A percentile compares a stretch with the other conserved stretches of the same genome.
phyloP scores from a whole-genome alignment of 2,888 invertebrate species.

The Synergus gifuensis region DNA sequence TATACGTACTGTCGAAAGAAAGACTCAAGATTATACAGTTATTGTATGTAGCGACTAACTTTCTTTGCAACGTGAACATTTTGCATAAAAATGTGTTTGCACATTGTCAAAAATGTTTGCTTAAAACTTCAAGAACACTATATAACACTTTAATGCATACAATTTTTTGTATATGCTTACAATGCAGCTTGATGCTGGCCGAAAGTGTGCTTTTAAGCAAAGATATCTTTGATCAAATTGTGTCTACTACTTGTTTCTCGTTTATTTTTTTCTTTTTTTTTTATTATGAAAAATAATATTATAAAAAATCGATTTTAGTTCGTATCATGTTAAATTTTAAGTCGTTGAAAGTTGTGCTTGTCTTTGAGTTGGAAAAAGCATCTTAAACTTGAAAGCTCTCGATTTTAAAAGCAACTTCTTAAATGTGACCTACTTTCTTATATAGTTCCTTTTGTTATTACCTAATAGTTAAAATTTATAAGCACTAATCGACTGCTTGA shows the following conservation, averaged over 20 bases:
- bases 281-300: no score
- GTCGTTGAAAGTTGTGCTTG: no score
- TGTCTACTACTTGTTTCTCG: neutral
- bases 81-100: constrained; percentile 35
- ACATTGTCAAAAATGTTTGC: constrained; percentile 32
- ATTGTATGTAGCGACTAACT: constrained; percentile 8
- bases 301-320: no score
- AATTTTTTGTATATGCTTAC: neutral
- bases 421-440: no score
- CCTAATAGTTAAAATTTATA: no score
- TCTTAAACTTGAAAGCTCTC: no score
- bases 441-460: no score
- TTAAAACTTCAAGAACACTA: neutral
- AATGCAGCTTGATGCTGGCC: no score
- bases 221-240: neutral
- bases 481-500: no score
- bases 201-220: neutral
- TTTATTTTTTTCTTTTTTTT: neutral
- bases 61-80: constrained; percentile 20
- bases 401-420: no score
- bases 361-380: no score
- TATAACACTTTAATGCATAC: neutral
- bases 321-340: no score
- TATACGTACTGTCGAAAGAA: constrained; percentile 9
- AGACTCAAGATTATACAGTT: neutral